These are phyloP conservation scores for Orchesellides sinensis DNA, from an alignment of 2,888 invertebrate species.

Conservation along the genomic window DNA sequence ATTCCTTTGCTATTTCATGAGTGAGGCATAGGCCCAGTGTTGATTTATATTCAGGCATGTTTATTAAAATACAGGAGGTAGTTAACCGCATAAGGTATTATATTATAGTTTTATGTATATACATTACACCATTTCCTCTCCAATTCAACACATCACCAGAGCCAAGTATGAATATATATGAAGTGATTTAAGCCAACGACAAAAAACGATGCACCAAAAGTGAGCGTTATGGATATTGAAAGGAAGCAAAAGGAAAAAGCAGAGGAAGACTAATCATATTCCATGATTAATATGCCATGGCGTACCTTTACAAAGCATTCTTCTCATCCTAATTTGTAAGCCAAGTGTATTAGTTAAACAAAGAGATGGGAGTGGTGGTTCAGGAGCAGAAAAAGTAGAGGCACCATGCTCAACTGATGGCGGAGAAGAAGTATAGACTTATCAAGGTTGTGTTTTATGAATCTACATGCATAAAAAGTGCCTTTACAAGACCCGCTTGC, in stretches of 20 bases:
- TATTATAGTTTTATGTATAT: not conserved
- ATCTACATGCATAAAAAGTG: too few relatives aligned
- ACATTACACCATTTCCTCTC: constrained; percentile 2
- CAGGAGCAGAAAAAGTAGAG: constrained; percentile 6
- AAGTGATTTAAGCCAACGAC: not conserved
- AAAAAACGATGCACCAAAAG: not conserved
- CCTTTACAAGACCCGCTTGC: not conserved
- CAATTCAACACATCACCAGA: not conserved
- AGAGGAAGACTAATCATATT: constrained; percentile 55
- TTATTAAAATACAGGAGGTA: not conserved
- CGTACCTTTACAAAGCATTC: constrained; percentile 41
- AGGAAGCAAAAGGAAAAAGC: not conserved
- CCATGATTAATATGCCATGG: constrained; percentile 60
- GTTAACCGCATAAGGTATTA: not conserved
- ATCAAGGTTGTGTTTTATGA: too few relatives aligned
- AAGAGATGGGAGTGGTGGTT: constrained; percentile 12
- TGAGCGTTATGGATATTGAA: not conserved
- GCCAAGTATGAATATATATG: not conserved
- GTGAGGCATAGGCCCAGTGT: not conserved
- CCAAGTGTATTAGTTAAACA: not conserved
- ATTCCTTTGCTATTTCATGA: not conserved
- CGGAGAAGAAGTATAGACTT: too few relatives aligned
- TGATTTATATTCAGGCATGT: constrained; percentile 5
- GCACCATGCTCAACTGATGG: constrained; percentile 4
- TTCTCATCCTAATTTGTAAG: constrained; percentile 38